Conservation (phyloP, 2,113 vertebrate genomes). For the Scomber japonicus region DNA sequence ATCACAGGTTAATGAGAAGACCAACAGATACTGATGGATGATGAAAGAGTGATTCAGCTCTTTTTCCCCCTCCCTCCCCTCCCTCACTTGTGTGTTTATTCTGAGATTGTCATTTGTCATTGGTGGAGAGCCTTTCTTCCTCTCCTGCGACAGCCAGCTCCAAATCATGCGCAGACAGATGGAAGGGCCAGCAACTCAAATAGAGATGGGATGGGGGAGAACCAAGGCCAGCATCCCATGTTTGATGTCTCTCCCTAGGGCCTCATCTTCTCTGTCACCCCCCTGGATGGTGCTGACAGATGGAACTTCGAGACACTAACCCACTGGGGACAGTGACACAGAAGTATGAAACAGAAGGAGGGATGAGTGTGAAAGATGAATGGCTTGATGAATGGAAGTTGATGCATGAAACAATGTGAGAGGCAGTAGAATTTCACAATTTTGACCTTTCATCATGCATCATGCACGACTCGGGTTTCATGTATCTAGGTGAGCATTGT, state of each 20-base stretch:
- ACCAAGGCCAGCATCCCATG: slow-evolving; percentile 77
- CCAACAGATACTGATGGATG: slow-evolving; percentile 66
- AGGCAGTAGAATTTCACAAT: slow-evolving; percentile 46
- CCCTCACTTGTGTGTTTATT: slow-evolving; percentile 73
- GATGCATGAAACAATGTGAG: slow-evolving; percentile 53
- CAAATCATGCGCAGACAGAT: slow-evolving; percentile 80
- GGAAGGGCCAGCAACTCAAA: slow-evolving; percentile 75
- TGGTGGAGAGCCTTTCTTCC: slow-evolving; percentile 72
- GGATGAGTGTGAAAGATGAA: slow-evolving; percentile 73
- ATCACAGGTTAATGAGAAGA: slow-evolving; percentile 73
- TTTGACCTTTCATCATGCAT: slow-evolving; percentile 39
- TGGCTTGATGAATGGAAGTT: slow-evolving; percentile 64
- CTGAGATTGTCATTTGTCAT: slow-evolving; percentile 80
- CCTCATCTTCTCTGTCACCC: slow-evolving; percentile 75
- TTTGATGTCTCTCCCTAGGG: slow-evolving; percentile 82
- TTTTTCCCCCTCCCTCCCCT: slow-evolving; percentile 46
- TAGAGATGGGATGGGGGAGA: slow-evolving; percentile 62
- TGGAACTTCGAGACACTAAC: slow-evolving; percentile 75
- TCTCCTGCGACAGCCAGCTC: slow-evolving; percentile 68
- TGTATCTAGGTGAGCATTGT: slow-evolving; percentile 8
- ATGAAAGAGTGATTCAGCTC: slow-evolving; percentile 78
- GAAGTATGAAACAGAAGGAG: slow-evolving; percentile 77
- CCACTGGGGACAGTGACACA: slow-evolving; percentile 72
- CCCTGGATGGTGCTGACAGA: slow-evolving; percentile 76
- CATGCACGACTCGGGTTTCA: slow-evolving; percentile 31